Conservation (phyloP, 2,888 invertebrate species). For the Diloba caeruleocephala region DNA sequence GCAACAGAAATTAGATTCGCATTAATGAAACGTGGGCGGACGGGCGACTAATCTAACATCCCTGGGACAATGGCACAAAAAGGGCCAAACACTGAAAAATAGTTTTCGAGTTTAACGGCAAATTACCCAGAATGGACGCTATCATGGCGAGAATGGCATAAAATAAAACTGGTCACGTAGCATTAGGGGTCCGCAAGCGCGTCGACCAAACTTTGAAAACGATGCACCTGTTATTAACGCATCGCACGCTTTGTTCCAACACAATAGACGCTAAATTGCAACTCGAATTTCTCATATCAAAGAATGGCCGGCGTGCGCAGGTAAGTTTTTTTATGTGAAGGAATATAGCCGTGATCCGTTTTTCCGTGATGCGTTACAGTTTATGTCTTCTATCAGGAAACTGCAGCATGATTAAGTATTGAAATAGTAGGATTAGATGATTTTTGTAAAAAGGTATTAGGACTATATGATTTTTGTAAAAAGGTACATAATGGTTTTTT, state of each 20-base stretch:
- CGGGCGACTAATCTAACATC: constrained; percentile 74
- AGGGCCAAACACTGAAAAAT: constrained; percentile 80
- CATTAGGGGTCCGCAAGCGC: constrained; percentile 59
- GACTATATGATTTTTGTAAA: background rate
- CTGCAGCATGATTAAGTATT: no score
- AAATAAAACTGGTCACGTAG: constrained; percentile 84
- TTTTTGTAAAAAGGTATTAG: no score
- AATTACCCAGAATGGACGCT: constrained; percentile 82
- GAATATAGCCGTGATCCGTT: constrained; percentile 58
- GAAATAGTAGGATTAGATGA: no score
- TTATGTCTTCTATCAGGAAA: constrained; percentile 15
- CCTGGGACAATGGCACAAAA: constrained; percentile 74
- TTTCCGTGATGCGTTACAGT: constrained; percentile 51
- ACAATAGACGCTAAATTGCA: constrained; percentile 87
- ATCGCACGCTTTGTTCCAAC: constrained; percentile 83
- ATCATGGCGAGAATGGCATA: constrained; percentile 80
- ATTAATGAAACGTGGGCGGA: constrained; percentile 84
- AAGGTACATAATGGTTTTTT: no score
- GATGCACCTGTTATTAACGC: constrained; percentile 88
- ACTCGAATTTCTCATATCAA: constrained; percentile 81
- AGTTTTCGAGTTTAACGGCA: constrained; percentile 81
- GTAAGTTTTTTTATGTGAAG: constrained; percentile 69
- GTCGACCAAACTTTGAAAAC: constrained; percentile 73
- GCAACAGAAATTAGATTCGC: constrained; percentile 82
- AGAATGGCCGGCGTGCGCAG: constrained; percentile 71